Percentiles rank a stretch among this genome's conserved stretches.
phyloP scores from a whole-genome alignment of 2,888 invertebrate genomes.

The Endomychus coccineus region DNA sequence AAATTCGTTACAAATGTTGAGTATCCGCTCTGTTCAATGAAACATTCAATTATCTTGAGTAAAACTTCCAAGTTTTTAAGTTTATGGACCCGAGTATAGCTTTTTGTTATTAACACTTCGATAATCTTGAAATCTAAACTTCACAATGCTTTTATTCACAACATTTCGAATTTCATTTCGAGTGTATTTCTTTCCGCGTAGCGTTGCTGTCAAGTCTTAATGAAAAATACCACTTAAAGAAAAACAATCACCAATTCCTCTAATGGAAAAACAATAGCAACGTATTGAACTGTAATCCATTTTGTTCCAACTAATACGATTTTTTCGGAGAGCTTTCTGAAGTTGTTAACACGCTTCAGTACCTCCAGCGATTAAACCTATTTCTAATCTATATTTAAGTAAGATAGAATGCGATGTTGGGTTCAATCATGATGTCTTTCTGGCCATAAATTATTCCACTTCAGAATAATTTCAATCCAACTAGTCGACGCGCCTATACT shows the following conservation, averaged over 20 bases:
- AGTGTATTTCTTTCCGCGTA: conserved; percentile 10
- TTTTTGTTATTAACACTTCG: conserved; percentile 25
- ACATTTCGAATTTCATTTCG: conserved; percentile 10
- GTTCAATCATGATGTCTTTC: no score
- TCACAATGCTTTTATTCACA: conserved; percentile 20
- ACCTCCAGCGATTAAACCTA: no score
- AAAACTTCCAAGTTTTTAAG: conserved; percentile 4
- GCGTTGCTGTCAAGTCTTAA: conserved; percentile 17
- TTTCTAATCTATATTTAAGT: no score
- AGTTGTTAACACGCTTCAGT: no score
- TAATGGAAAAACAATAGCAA: conserved; percentile 25
- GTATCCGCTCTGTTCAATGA: no score
- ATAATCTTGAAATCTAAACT: conserved; percentile 25
- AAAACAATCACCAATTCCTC: conserved; percentile 21
- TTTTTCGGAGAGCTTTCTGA: not conserved
- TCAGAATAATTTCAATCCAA: no score
- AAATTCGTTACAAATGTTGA: no score
- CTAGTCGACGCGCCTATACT: no score
- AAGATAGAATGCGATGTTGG: no score
- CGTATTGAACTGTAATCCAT: conserved; percentile 20
- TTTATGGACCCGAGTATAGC: conserved; percentile 6
- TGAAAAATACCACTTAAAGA: conserved; percentile 22
- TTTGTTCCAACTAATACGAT: conserved; percentile 10
- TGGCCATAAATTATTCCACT: no score
- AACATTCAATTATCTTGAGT: conserved; percentile 3